Evolutionary conservation across 2,113 vertebrate genomes (phyloP), one percentile per base, ranked within the genome.

Genomic region (Hiodon alosoides): DNA sequence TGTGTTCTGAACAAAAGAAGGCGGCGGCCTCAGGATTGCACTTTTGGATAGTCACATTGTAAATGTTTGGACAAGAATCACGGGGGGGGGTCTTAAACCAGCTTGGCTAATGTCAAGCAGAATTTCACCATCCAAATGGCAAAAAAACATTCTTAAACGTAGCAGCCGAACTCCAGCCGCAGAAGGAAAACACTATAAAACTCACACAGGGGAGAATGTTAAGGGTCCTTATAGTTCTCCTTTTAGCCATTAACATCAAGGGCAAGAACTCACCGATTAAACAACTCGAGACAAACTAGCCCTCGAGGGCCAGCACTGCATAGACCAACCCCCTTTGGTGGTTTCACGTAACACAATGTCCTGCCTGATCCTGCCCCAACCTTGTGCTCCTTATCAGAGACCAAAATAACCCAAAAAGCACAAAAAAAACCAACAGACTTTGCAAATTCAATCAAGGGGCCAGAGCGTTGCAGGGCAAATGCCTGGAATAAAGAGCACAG

Each of bases 341-440:
- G 31, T 31, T 31, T 31, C 31, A 31, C 31, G 2, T 2, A 31
- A 31, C 31, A 5, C 16, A 4, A 8, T 1, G 14, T n/a, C n/a
- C 54, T 54, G 10, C 16, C 69, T 11, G n/a, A 11, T 1, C 54
- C 10, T 17, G 10, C 11, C 16, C 54, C 53, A 50, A 31, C 58
- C 55, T 54, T 57, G 54, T 55, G 46, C 46, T 67, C 73, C 62
- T 75, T 50, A 75, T 67, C 14, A 57, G 64, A 31, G 54, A 10
- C 53, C 47, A 66, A 54, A 64, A 55, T 51, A 66, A 17, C n/a
- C 67, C 47, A n/a, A 6, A 14, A n/a, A 3, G 52, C 48, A 52
- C 8, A 31, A 31, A 31, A 31, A 31, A 31, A 31, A 31, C 16
- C 52, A 52, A 13, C 68, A 70, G 5, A 70, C 52, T 55, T 31